Base-by-base conservation (phyloP, 2,888 invertebrate genomes). In the Vannuccia rotundouncinata region DNA sequence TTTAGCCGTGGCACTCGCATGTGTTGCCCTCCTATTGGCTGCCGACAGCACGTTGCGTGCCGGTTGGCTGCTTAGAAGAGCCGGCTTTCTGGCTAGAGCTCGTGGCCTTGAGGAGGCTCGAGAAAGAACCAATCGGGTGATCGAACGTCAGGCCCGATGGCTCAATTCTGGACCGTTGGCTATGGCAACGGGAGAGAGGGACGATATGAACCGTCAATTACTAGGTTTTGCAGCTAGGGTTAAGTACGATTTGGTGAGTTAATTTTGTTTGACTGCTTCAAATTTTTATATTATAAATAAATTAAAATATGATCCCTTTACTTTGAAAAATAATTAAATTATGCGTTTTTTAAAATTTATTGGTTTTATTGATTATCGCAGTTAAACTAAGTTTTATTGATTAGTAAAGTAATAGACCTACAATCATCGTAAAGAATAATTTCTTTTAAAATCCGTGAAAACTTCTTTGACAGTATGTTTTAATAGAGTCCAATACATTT, bases 11-110 rank as follows among this genome's bases (percentile, higher is more conserved):
- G 25, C 66, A 2, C 22, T 66, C 22, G 66, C 66, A 17, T 66
- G 66, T 66, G 66, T 66, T 22, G 66, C 66, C 2, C 66, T 66
- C 22, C 66, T 66, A 66, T 66, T 66, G 22, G 66, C 66, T 22
- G 66, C 66, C 5, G 66, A 66, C 66, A 13, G 10, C 2, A 66
- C 66, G 66, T 22, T 66, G 66, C 66, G 66, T 27, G 66, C 66
- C 25, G 66, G 66, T 66, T 66, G 66, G 66, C 66, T 66, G 66
- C 25, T 66, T 17, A 5, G 66, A 2, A 66, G 66, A 27, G 66
- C 66, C 2, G 66, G 66, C 2, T 66, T 66, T 22, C 25, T 66
- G 66, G 10, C 66, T 5, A 5, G 66, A 22, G 66, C 66, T 17
- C 66, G 66, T 2, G 66, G 66, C 5, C 22, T 66, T 5, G 66